Evolutionary conservation across 2,113 vertebrate genomes (phyloP), one percentile per base, ranked within the genome.

Genomic region (Sapayoa aenigma): DNA sequence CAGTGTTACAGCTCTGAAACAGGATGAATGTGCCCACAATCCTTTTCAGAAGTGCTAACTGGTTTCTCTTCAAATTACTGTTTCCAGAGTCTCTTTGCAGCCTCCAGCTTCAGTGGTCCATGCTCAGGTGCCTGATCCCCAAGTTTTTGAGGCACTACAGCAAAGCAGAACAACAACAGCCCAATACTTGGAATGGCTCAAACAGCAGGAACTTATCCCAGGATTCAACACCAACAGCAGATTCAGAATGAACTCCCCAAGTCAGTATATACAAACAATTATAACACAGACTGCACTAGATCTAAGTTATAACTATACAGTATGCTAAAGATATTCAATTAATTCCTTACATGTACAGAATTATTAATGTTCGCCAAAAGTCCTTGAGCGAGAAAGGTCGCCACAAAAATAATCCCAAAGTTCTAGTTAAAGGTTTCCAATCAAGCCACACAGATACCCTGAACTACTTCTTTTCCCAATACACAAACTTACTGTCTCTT

Each of bases 91-190:
- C 22, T 76, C 82, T 87, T 69, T 28, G 33, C 50, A 92, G 62
- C n/a, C 63, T 80, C 55, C 31, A 42, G 28, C 21, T 77, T 25
- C 62, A 27, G 18, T 6, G 7, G 6, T 19, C 77, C n/a, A 27
- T 9, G 25, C 22, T 82, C 17, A 37, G 12, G 12, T 4, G 4
- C 20, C 14, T 5, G 2, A 52, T 0, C 4, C 31, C 16, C 21
- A 22, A 39, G 41, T 13, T 19, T 58, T n/a, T 47, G 21, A n/a
- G 53, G 9, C 46, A 13, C 18, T 58, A 58, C 9, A 50, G 71
- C 58, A 83, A 83, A 94, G 66, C 11, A 56, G 18, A 17, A 86
- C 8, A 47, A 55, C 27, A 60, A 22, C 18, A 79, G 6, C 30
- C n/a, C 58, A 72, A 44, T 4, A 41, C 22, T 1, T 31, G 28